Percentiles rank a stretch among this genome's conserved stretches.
Conservation (phyloP, 2,797 vertebrate genomes). For the Phataginus tricuspis region DNA sequence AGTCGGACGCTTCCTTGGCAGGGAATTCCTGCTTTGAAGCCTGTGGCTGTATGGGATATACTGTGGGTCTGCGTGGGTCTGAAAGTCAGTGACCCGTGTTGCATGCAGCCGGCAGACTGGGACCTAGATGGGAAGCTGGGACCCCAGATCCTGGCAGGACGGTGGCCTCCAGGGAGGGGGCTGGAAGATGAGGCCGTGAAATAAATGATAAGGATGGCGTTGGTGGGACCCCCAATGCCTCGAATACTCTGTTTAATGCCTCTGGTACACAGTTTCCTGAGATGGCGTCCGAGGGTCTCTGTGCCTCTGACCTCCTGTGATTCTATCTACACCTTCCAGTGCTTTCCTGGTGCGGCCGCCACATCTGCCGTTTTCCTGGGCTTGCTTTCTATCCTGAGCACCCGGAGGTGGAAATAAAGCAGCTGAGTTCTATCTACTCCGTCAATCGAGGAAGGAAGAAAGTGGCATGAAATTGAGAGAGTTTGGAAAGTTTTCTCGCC, state of each 20-base stretch:
- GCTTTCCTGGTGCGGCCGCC: background rate
- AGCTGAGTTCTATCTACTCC: background rate
- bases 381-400: background rate
- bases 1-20: background rate
- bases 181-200: background rate
- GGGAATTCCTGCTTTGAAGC: background rate
- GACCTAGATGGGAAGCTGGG: background rate
- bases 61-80: background rate
- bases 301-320: background rate
- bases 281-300: background rate
- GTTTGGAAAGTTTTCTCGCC: background rate
- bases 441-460: background rate
- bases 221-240: background rate
- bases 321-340: background rate
- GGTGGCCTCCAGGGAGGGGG: background rate
- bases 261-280: background rate
- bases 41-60: rapidly evolving
- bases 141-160: background rate
- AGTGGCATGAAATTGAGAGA: background rate
- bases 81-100: background rate
- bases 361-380: background rate
- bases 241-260: background rate
- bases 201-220: background rate
- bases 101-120: background rate
- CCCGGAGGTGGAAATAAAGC: background rate